Evolutionary conservation across 2,113 vertebrate genomes (phyloP).

Genomic region (Gallinago jamesoni): DNA sequence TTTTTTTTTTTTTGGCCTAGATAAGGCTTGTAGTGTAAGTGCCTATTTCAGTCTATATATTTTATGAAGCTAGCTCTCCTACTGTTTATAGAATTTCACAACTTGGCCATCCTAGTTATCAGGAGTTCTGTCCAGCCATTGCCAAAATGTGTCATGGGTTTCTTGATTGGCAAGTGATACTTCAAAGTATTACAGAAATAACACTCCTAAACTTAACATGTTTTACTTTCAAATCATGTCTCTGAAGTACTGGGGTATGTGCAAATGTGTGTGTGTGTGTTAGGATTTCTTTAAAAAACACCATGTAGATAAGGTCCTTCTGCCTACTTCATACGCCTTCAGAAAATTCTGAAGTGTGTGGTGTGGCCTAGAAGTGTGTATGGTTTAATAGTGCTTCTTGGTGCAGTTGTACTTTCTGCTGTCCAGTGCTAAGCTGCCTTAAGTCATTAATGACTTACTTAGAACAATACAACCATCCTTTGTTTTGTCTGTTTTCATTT

Average conservation of each 20-base stretch:
- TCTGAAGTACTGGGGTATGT: not conserved
- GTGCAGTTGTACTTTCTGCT: not conserved
- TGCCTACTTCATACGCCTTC: not conserved
- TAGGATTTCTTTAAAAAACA: not conserved
- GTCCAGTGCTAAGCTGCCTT: not conserved
- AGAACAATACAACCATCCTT: accelerated
- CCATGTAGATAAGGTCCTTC: not conserved
- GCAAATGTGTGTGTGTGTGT: not conserved
- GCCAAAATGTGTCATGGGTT: not conserved
- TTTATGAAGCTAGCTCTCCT: not conserved
- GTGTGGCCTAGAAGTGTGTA: not conserved
- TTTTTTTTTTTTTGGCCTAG: not conserved
- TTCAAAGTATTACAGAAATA: not conserved
- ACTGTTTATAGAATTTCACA: accelerated
- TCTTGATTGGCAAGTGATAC: not conserved
- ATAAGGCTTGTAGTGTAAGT: not conserved
- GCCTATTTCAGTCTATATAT: accelerated
- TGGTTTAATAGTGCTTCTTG: not conserved
- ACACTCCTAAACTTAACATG: not conserved
- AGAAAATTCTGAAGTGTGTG: not conserved
- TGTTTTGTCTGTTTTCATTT: not conserved
- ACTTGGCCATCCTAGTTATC: not conserved
- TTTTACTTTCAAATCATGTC: not conserved
- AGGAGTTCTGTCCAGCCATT: not conserved
- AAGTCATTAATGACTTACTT: not conserved